phyloP scores from a whole-genome alignment of 2,113 vertebrate species.

The Alexandromys fortis region DNA sequence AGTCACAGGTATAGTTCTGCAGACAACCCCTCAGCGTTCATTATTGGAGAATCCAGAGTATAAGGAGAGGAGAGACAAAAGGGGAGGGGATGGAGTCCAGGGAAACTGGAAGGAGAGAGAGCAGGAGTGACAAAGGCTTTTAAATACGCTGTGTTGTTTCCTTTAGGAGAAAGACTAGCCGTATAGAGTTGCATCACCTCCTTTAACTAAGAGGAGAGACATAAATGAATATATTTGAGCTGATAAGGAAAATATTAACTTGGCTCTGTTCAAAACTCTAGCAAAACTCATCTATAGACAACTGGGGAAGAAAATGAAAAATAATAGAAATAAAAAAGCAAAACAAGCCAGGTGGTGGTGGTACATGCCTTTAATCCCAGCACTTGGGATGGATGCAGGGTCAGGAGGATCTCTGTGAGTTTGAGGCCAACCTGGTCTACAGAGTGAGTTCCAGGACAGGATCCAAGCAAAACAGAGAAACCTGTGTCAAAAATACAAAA shows the following conservation, averaged over 20 bases:
- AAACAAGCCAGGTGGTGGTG: too few relatives aligned
- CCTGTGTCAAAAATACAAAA: too few relatives aligned
- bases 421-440: too few relatives aligned
- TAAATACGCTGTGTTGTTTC: neutral
- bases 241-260: neutral
- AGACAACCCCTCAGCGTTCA: neutral
- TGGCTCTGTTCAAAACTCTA: neutral
- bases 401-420: too few relatives aligned
- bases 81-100: too few relatives aligned
- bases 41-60: neutral
- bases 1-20: conserved; percentile 30
- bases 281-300: neutral
- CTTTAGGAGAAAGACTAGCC: neutral
- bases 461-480: too few relatives aligned
- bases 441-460: too few relatives aligned
- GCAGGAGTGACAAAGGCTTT: neutral
- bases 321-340: too few relatives aligned
- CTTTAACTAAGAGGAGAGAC: neutral
- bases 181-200: neutral
- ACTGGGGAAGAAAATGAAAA: neutral
- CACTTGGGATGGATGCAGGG: too few relatives aligned
- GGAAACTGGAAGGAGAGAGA: too few relatives aligned
- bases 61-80: neutral
- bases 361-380: too few relatives aligned
- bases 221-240: neutral